Evolutionary conservation across 64 coral and sea anemone genomes (phyloP).

Genomic region (Stylophora pistillata): DNA sequence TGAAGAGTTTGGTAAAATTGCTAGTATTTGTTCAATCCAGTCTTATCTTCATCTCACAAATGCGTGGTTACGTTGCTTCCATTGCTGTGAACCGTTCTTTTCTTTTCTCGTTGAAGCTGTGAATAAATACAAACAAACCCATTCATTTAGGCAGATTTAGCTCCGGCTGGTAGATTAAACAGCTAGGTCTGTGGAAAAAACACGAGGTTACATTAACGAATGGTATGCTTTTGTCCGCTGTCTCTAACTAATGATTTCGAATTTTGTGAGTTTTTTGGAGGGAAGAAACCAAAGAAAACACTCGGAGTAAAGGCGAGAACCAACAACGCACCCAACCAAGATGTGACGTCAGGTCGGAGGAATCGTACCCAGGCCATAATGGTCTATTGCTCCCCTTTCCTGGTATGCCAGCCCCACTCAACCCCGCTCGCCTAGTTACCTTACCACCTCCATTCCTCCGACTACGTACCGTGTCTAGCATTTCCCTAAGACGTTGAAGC

Average conservation of each 20-base stretch:
- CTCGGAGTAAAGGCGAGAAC: too few relatives aligned
- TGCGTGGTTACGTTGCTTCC: background rate
- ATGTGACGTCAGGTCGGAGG: too few relatives aligned
- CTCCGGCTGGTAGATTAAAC: too few relatives aligned
- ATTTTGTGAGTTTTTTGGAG: too few relatives aligned
- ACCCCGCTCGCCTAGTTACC: background rate
- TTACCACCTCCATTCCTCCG: too few relatives aligned
- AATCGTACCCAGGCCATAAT: too few relatives aligned
- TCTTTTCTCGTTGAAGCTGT: slow-evolving; percentile 33
- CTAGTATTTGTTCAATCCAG: background rate
- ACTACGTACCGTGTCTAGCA: slow-evolving; percentile 17
- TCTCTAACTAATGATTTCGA: too few relatives aligned
- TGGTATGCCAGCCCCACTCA: background rate
- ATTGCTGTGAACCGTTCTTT: background rate
- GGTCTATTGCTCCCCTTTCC: background rate
- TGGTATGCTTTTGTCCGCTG: too few relatives aligned
- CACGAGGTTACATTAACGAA: too few relatives aligned
- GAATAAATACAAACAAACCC: background rate
- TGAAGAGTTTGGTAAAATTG: background rate
- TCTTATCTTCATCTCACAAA: background rate
- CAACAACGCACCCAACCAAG: too few relatives aligned
- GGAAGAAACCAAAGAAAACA: too few relatives aligned
- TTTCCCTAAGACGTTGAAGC: background rate
- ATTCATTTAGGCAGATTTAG: background rate
- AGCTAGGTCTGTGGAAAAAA: too few relatives aligned